Conservation (phyloP, 2,113 vertebrate genomes). For the Plotosus lineatus region DNA sequence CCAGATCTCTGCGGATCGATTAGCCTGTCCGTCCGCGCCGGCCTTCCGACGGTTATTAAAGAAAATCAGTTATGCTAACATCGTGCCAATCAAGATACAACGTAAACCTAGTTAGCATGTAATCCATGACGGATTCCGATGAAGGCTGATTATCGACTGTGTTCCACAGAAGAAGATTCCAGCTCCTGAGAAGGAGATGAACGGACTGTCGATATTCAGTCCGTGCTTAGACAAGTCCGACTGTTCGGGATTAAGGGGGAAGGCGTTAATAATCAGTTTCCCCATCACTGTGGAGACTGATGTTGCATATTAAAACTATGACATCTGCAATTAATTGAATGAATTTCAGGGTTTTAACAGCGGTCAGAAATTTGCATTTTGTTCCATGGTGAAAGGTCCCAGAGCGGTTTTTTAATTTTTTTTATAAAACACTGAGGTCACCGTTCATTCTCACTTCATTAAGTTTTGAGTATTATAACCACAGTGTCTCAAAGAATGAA, state of each 20-base stretch:
- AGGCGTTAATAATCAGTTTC: background rate
- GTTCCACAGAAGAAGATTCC: background rate
- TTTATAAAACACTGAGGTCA: background rate
- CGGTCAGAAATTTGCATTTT: background rate
- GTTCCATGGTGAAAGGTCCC: background rate
- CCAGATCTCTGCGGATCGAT: slow-evolving; percentile 37
- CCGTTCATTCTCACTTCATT: background rate
- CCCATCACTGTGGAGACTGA: background rate
- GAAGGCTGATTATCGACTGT: background rate
- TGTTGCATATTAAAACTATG: background rate
- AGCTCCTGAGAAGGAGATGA: background rate
- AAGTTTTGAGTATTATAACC: background rate
- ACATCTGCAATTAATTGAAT: background rate
- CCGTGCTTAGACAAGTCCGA: background rate
- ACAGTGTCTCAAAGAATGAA: background rate
- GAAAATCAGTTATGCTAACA: slow-evolving; percentile 42
- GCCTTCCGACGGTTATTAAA: slow-evolving; percentile 14
- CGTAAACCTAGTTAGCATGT: slow-evolving; percentile 21
- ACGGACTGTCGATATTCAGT: background rate
- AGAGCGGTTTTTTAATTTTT: background rate
- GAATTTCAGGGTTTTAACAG: background rate
- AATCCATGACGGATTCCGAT: background rate
- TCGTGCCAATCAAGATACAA: background rate
- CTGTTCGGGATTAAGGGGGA: background rate
- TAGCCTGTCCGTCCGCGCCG: slow-evolving; percentile 43